These are phyloP conservation scores for Holotrichia oblita DNA, from an alignment of 1,140 invertebrate species.

Conservation along the genomic window DNA sequence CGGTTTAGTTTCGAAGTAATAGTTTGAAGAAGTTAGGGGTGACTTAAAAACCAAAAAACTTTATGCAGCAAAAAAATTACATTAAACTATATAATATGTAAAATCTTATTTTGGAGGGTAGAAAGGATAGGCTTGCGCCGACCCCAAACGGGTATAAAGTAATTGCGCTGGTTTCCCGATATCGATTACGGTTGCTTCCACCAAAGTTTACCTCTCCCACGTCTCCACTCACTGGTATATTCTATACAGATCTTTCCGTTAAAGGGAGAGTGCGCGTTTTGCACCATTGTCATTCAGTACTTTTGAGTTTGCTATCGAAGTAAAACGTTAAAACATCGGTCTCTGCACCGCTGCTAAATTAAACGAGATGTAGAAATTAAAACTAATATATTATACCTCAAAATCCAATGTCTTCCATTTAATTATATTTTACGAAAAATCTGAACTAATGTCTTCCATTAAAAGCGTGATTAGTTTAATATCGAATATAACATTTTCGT, in stretches of 20 bases:
- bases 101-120: background rate
- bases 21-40: no score
- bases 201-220: slow-evolving; percentile 29
- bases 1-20: no score
- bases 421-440: slow-evolving; percentile 36
- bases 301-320: background rate
- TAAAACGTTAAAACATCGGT: background rate
- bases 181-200: slow-evolving; percentile 38
- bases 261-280: background rate
- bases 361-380: slow-evolving; percentile 27
- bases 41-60: no score
- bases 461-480: slow-evolving; percentile 25
- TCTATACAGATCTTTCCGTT: slow-evolving; percentile 26
- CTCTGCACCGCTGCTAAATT: background rate
- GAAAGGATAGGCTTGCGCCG: background rate
- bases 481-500: slow-evolving; percentile 3
- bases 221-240: background rate
- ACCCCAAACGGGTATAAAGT: background rate
- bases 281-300: background rate
- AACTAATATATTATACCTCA: slow-evolving; percentile 36
- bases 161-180: slow-evolving; percentile 28
- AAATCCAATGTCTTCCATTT: slow-evolving; percentile 44
- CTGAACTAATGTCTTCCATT: slow-evolving; percentile 42
- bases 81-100: background rate
- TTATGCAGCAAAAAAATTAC: no score